Base-by-base conservation (phyloP, 2,797 vertebrate species). In the Pempheris klunzingeri region DNA sequence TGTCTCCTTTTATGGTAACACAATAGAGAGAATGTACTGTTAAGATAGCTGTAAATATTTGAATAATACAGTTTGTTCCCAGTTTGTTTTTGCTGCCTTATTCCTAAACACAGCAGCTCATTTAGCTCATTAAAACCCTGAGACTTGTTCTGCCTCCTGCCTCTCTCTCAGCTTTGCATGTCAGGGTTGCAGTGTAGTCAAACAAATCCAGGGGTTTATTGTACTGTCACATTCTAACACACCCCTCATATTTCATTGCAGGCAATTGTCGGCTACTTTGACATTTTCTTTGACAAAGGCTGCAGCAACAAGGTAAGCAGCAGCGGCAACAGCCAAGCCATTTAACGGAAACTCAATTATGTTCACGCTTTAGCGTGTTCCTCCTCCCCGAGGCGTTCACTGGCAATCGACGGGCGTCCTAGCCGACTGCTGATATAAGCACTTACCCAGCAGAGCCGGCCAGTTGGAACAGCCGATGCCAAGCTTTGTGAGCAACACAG, bases 191-290 rank as follows among this genome's bases (percentile, higher is more conserved):
- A 49, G 71, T n/a, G 64, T 71, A 85, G 77, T 83, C 87, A 91
- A 93, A 94, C 92, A 92, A 65, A 87, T 83, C 74, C 71, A 74
- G 79, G 74, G 72, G 83, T 92, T 93, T 94, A 88, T 84, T 89
- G 83, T 86, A 62, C 84, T 94, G 88, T 91, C 91, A 92, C 87
- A 78, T 91, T 91, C 85, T 93, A 91, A 93, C 91, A 79, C 47
- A 17, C 38, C 46, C 68, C 82, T 92, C 85, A 87, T 90, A 90
- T 94, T 94, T 93, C 90, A 88, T 94, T 92, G 75, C 92, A 99
- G 98, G 98, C 97, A 81, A 70, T 99, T 89, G 96, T 97, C 88
- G 97, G 98, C 86, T 98, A 97, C 94, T 99, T 99, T 92, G 97
- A 99, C 94, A 93, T 98, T 92, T 96, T 95, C 94, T 99, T 99